Evolutionary conservation across 2,797 vertebrate genomes (phyloP), one percentile per base, ranked within the genome.

Genomic region (Valencia hispanica): DNA sequence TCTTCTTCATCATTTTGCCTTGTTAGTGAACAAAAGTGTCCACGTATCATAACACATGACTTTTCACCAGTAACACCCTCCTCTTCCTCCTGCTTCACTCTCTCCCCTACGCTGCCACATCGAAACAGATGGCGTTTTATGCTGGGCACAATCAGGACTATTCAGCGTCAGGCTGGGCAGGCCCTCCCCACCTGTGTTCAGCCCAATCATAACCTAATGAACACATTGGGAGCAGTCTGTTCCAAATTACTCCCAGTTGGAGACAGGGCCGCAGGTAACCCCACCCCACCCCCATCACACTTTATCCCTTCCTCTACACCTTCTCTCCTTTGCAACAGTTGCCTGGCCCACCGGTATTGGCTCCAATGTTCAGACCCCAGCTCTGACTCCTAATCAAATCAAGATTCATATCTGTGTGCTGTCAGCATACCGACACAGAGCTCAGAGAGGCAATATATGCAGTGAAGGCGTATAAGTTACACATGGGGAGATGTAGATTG

Each of bases 161-260:
- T 97, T 97, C 96, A 96, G 96, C 95, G 94, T 96, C 94, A 94
- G 94, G 94, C 94, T 93, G 94, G 92, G 90, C 95, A 95, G 95
- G 94, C 96, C 94, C 94, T 95, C 96, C 94, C 96, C 96, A 97
- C 96, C 96, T 97, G 97, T 94, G 94, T 93, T 93, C 95, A 95
- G 95, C 93, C 95, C 97, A 97, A 96, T 96, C 96, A 95, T 80
- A 94, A 93, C 95, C 94, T 97, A 98, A 98, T 97, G 97, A 98
- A 97, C 97, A 97, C 95, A 94, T 96, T 96, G 96, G 95, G 96
- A 96, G 94, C 95, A 96, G 96, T 96, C 96, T 97, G 96, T 96
- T 96, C 96, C 95, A 96, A 97, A 97, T 98, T 96, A 97, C 93
- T 96, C 96, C 96, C 96, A 97, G 96, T 97, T 96, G 96, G 96